These are phyloP conservation scores for Sesamia nonagrioides DNA, from an alignment of 1,140 invertebrate genomes.

Conservation along the genomic window DNA sequence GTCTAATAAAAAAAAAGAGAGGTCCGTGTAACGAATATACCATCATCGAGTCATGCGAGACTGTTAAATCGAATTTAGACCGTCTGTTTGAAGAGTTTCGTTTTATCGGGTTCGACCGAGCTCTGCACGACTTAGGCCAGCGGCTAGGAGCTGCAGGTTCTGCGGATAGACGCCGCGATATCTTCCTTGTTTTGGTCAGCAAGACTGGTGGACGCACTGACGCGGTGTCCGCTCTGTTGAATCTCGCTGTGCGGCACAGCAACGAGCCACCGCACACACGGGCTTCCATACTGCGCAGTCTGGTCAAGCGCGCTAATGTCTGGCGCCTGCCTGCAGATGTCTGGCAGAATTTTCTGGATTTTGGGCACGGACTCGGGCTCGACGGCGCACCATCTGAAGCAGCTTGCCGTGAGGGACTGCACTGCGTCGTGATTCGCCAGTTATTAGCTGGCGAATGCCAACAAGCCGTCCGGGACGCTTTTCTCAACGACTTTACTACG, in stretches of 20 bases:
- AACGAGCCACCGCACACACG: slow-evolving; percentile 71
- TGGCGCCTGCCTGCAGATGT: slow-evolving; percentile 67
- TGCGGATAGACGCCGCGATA: slow-evolving; percentile 66
- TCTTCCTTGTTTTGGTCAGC: slow-evolving; percentile 74
- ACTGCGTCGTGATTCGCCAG: slow-evolving; percentile 66
- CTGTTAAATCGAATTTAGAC: slow-evolving; percentile 54
- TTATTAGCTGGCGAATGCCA: slow-evolving; percentile 55
- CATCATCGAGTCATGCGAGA: too few relatives aligned
- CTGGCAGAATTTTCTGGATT: slow-evolving; percentile 67
- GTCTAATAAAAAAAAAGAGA: not conserved
- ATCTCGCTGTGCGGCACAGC: slow-evolving; percentile 59
- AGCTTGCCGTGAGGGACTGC: slow-evolving; percentile 70
- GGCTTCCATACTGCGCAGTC: slow-evolving; percentile 68
- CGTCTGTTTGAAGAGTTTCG: slow-evolving; percentile 69
- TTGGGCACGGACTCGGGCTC: slow-evolving; percentile 66
- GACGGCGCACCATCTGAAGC: slow-evolving; percentile 57
- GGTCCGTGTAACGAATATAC: not conserved
- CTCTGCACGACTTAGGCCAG: slow-evolving; percentile 67
- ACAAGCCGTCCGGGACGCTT: slow-evolving; percentile 51
- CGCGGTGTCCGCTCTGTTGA: slow-evolving; percentile 63
- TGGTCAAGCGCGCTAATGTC: slow-evolving; percentile 66
- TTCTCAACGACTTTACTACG: slow-evolving; percentile 62
- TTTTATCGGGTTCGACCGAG: slow-evolving; percentile 65
- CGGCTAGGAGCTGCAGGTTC: slow-evolving; percentile 61
- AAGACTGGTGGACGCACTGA: slow-evolving; percentile 67